Evolutionary conservation across 1,140 invertebrate species (phyloP).

Genomic region (Leptinotarsa defecta): DNA sequence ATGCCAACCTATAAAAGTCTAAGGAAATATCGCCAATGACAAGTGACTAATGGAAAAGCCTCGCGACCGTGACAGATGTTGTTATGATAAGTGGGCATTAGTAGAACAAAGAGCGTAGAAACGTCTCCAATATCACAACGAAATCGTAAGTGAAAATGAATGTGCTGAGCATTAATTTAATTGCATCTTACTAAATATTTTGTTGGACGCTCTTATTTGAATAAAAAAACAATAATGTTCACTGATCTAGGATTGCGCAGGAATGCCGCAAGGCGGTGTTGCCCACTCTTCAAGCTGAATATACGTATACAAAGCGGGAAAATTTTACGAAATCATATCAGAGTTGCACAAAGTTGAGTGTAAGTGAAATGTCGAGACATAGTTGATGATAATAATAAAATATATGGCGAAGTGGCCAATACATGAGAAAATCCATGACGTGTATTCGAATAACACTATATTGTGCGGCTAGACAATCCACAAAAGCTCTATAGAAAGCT

Average conservation of each 20-base stretch:
- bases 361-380: too few relatives aligned
- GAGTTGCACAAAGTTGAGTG: too few relatives aligned
- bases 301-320: too few relatives aligned
- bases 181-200: slow-evolving; percentile 32
- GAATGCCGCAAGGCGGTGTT: not conserved
- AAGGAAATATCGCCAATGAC: too few relatives aligned
- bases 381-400: too few relatives aligned
- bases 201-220: slow-evolving; percentile 23
- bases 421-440: too few relatives aligned
- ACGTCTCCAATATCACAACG: slow-evolving; percentile 9
- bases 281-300: not conserved
- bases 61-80: not conserved
- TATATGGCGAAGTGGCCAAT: too few relatives aligned
- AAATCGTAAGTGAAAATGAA: slow-evolving; percentile 29
- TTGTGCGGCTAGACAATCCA: too few relatives aligned
- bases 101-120: slow-evolving; percentile 16
- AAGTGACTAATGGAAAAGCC: not conserved
- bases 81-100: not conserved
- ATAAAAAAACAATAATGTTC: slow-evolving; percentile 29
- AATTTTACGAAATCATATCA: too few relatives aligned
- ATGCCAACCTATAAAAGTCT: too few relatives aligned
- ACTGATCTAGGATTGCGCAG: slow-evolving; percentile 11
- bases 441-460: too few relatives aligned
- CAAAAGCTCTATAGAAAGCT: too few relatives aligned
- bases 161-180: slow-evolving; percentile 32